Evolutionary conservation across 2,797 vertebrate genomes (phyloP).

Genomic region (Monodelphis domestica): DNA sequence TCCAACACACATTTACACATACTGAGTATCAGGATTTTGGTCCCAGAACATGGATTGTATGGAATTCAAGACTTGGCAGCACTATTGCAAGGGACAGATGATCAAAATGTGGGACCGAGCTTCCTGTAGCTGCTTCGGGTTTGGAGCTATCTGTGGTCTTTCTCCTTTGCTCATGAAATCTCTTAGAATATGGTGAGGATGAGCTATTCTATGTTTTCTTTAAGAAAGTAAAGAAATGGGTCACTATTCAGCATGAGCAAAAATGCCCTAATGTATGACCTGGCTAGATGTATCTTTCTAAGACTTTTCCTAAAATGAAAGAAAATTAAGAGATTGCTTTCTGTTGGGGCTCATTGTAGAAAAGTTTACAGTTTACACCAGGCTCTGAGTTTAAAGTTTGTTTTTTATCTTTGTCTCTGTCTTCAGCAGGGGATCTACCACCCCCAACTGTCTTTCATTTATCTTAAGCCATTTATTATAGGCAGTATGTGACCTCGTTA

Average conservation of each 20-base stretch:
- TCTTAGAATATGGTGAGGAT: slow-evolving; percentile 4
- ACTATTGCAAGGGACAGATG: neutral
- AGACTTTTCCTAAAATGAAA: slow-evolving; percentile 50
- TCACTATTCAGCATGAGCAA: slow-evolving; percentile 19
- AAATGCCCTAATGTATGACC: slow-evolving; percentile 22
- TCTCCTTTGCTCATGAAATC: neutral
- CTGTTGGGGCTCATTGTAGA: neutral
- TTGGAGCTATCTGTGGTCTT: neutral
- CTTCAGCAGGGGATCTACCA: neutral
- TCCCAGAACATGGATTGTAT: slow-evolving; percentile 6
- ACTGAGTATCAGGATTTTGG: slow-evolving; percentile 24
- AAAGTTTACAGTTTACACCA: slow-evolving; percentile 1
- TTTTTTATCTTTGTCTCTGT: neutral
- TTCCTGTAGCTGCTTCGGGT: neutral
- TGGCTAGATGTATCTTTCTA: neutral
- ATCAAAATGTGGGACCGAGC: neutral
- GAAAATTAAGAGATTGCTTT: neutral
- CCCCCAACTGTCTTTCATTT: slow-evolving; percentile 25
- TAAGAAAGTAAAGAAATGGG: slow-evolving; percentile 31
- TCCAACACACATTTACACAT: neutral
- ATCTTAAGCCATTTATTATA: slow-evolving; percentile 50
- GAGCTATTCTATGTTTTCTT: neutral
- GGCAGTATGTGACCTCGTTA: slow-evolving; percentile 35
- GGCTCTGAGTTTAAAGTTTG: neutral
- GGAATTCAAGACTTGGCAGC: neutral